phyloP scores from a whole-genome alignment of 2,888 invertebrate genomes.

The Trichopoda pennipes region DNA sequence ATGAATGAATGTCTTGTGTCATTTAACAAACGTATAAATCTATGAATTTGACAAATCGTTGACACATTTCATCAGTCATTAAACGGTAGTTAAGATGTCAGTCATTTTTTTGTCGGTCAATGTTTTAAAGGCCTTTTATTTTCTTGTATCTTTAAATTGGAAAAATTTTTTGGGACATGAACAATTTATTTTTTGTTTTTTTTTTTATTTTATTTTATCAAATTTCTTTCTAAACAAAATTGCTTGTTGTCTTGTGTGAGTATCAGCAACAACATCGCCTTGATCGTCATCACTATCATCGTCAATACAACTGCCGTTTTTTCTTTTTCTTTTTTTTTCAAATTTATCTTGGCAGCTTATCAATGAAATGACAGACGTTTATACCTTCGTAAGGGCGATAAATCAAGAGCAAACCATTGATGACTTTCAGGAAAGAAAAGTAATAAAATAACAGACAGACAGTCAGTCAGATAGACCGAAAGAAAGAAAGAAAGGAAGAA shows the following conservation, averaged over 20 bases:
- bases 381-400: slow-evolving; percentile 57
- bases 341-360: slow-evolving; percentile 53
- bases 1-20: slow-evolving; percentile 3
- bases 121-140: background rate
- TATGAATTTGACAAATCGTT: slow-evolving; percentile 65
- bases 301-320: slow-evolving; percentile 38
- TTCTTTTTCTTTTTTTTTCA: no score
- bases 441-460: slow-evolving; percentile 5
- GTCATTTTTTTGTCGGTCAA: slow-evolving; percentile 36
- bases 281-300: slow-evolving; percentile 35
- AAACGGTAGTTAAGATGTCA: slow-evolving; percentile 67
- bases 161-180: background rate
- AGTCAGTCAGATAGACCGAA: background rate
- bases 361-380: slow-evolving; percentile 67
- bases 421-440: slow-evolving; percentile 53
- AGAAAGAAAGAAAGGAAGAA: slow-evolving; percentile 1
- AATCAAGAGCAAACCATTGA: slow-evolving; percentile 62
- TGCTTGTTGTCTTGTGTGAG: background rate
- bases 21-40: slow-evolving; percentile 60
- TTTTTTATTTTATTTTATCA: background rate
- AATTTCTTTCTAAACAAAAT: slow-evolving; percentile 20
- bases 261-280: slow-evolving; percentile 6
- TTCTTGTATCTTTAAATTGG: background rate
- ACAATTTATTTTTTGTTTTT: background rate
- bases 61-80: slow-evolving; percentile 64